phyloP scores from a whole-genome alignment of 2,113 vertebrate genomes.

The Macquaria ambigua region DNA sequence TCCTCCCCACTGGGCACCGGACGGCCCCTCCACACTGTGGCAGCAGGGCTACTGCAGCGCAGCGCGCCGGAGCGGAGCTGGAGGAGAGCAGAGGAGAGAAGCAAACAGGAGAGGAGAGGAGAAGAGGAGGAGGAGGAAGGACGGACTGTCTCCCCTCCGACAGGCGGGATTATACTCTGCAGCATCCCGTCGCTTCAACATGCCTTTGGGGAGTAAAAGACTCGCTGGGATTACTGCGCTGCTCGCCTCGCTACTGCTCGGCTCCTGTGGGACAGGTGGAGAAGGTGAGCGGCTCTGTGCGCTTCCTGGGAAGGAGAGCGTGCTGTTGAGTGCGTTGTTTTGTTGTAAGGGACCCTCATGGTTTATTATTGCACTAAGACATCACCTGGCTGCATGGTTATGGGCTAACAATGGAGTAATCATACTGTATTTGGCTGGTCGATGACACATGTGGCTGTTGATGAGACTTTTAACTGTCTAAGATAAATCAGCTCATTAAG shows the following conservation, averaged over 20 bases:
- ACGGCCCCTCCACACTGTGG: conserved; percentile 31
- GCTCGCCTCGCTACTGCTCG: conserved; percentile 56
- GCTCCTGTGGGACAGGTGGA: conserved; percentile 70
- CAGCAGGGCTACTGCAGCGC: conserved; percentile 48
- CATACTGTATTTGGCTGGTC: not conserved
- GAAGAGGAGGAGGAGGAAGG: not conserved
- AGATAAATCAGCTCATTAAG: not conserved
- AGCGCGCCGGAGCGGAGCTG: conserved; percentile 66
- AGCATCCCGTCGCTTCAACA: conserved; percentile 55
- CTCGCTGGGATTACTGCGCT: conserved; percentile 63
- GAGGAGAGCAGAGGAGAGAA: conserved; percentile 49
- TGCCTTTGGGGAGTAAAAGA: conserved; percentile 55
- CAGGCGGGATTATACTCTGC: conserved; percentile 45
- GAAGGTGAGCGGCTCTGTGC: conserved; percentile 70
- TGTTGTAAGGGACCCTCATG: not conserved
- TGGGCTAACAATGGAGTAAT: not conserved
- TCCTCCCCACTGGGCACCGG: conserved; percentile 20
- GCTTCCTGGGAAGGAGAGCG: not conserved
- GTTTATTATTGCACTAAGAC: not conserved
- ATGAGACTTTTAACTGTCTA: not conserved
- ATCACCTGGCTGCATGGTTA: not conserved
- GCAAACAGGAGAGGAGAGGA: conserved; percentile 30
- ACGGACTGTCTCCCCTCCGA: conserved; percentile 36
- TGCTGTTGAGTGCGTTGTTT: conserved; percentile 7
- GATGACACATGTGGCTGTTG: not conserved